Evolutionary conservation across 2,113 vertebrate species (phyloP), one percentile per base, ranked within the genome.

Genomic region (Strix aluco): DNA sequence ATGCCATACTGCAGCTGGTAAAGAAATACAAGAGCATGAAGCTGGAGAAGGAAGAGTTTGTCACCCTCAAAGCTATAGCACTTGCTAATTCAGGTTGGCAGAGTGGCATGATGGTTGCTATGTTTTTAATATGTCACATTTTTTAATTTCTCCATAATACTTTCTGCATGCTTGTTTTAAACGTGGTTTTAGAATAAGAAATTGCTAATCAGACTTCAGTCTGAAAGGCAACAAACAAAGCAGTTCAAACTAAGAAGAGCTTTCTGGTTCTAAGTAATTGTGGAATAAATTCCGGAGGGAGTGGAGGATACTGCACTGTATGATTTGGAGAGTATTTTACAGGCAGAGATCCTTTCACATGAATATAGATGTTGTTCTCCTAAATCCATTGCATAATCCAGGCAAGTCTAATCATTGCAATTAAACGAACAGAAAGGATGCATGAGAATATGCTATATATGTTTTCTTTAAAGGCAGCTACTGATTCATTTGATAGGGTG

Each of bases 11-110:
- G 94, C 99, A 99, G 96, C 99, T 99, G 97, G 99, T 99, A 88
- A 99, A 99, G 98, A 99, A 99, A 92, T 99, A 99, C 97, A 99
- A 99, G 98, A 97, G 98, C 95, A 99, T 99, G 99, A 99, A 99
- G 97, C 98, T 99, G 96, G 99, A 99, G 98, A 99, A 99, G 90
- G 99, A 99, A 98, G 99, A 99, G 96, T 99, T 99, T 94, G 99
- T 99, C 96, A 99, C 99, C 97, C 99, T 99, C 96, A 99, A 99
- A 98, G 99, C 99, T 96, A 99, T 99, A 91, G 99, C 99, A 77
- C 99, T 99, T 97, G 99, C 99, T 98, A 99, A 99, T 98, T 99
- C 99, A 99, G 99, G 99, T 99, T 97, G 95, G 99, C 97, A 98
- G 66, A 93, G 86, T 91, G 84, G 96, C 97, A 86, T 95, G 49